Percentiles rank a stretch among this genome's conserved stretches.
These are phyloP conservation scores for Cydia pomonella DNA, from an alignment of 1,140 invertebrate genomes.

Conservation along the genomic window DNA sequence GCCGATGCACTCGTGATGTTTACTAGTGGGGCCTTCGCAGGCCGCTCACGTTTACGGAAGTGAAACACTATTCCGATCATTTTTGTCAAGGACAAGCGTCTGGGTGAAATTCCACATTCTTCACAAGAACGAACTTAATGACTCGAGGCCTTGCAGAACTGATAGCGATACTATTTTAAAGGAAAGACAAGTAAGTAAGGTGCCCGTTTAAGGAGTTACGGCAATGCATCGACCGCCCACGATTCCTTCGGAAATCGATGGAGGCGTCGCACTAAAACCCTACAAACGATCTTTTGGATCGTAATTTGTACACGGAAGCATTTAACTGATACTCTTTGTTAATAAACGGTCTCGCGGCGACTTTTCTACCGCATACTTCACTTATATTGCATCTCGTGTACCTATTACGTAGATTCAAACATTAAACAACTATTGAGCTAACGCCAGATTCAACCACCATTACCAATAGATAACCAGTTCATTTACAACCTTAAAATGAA, in stretches of 20 bases:
- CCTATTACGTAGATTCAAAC: neutral
- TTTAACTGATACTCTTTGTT: conserved; percentile 54
- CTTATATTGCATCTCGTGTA: neutral
- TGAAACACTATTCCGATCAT: conserved; percentile 46
- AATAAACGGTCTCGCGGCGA: conserved; percentile 43
- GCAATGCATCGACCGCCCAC: conserved; percentile 72
- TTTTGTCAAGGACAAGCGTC: conserved; percentile 44
- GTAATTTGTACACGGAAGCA: conserved; percentile 68
- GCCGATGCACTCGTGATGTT: conserved; percentile 47
- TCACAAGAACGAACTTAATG: conserved; percentile 52
- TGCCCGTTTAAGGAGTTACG: conserved; percentile 64
- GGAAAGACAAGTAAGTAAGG: conserved; percentile 68
- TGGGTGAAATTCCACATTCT: conserved; percentile 41
- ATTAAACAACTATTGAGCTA: neutral
- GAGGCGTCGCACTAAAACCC: conserved; percentile 64
- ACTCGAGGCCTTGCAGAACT: conserved; percentile 51
- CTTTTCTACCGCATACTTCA: neutral
- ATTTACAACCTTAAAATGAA: neutral
- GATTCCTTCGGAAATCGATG: conserved; percentile 60
- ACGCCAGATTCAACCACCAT: too few relatives aligned
- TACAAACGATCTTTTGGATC: conserved; percentile 68
- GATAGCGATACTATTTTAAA: conserved; percentile 65
- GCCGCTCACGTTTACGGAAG: conserved; percentile 51
- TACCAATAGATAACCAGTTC: too few relatives aligned
- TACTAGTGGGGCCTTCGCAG: conserved; percentile 36